Percentiles rank a stretch among this genome's conserved stretches.
Evolutionary conservation across 2,888 invertebrate species (phyloP).

Genomic region (Furcula furcula): DNA sequence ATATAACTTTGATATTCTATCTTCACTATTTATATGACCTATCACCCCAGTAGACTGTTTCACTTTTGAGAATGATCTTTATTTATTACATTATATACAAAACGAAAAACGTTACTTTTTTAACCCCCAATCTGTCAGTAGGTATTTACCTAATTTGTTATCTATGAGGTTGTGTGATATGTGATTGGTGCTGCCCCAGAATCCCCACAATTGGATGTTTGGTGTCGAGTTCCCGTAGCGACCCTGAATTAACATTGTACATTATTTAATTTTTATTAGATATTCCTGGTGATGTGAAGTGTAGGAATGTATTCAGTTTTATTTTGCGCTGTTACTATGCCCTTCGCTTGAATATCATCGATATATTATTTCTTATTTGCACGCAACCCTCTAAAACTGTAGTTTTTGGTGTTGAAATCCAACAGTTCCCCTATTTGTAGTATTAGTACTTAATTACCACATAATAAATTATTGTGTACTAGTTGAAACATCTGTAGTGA

Average conservation of each 20-base stretch:
- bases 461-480: conserved; percentile 39
- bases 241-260: conserved; percentile 52
- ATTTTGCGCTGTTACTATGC: conserved; percentile 51
- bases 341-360: conserved; percentile 52
- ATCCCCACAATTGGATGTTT: conserved; percentile 66
- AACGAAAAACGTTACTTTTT: not conserved
- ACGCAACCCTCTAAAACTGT: conserved; percentile 39
- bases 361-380: conserved; percentile 41
- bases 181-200: conserved; percentile 81
- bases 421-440: conserved; percentile 42
- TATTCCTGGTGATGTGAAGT: conserved; percentile 55
- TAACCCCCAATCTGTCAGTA: not conserved
- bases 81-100: not conserved
- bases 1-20: no score
- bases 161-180: conserved; percentile 75
- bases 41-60: conserved; percentile 18
- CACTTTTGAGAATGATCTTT: conserved; percentile 14
- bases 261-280: conserved; percentile 46
- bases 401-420: conserved; percentile 31
- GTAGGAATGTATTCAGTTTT: conserved; percentile 51
- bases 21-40: conserved; percentile 1
- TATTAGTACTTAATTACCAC: conserved; percentile 44
- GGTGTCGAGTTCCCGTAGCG: conserved; percentile 64
- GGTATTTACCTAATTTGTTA: conserved; percentile 14
- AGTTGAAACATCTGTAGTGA: conserved; percentile 41